Evolutionary conservation across 2,797 vertebrate species (phyloP), one percentile per base, ranked within the genome.

Genomic region (Hephaestus fuliginosus): DNA sequence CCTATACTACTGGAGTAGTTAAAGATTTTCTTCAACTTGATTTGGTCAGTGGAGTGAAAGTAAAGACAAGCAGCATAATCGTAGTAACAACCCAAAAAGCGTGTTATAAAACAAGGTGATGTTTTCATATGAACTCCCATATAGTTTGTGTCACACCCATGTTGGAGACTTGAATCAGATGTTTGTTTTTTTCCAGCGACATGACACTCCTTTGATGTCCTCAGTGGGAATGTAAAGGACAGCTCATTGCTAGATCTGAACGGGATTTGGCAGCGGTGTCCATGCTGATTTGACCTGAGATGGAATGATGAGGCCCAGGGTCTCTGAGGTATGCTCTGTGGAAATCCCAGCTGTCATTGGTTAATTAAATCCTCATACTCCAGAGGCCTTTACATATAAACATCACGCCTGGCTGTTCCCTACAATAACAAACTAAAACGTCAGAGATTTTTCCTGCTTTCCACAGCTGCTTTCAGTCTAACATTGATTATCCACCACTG

Each of bases 281-380:
- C 60, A 25, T 58, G 78, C 81, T 79, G 81, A 84, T 90, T 78
- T 88, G 78, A 86, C 85, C 75, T 78, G 56, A 73, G 76, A 79
- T 69, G 81, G 81, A 83, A 75, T 77, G 81, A 89, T 83, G 83
- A 89, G 88, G 73, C 83, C 86, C 70, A 51, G 49, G 36, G 78
- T 85, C 80, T 84, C 80, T 51, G 75, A 84, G 83, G 78, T 79
- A 74, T 84, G 67, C 73, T 81, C 44, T 80, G 55, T 81, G 73
- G 81, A 90, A 91, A 89, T 89, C 83, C 84, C 80, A 86, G 86
- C 85, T 87, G 83, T 85, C 87, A 86, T 85, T 87, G 83, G 81
- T 90, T 90, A 87, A 91, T 93, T 91, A 88, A 91, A 89, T 83
- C 73, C 56, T 83, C 62, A 71, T 78, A 88, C 88, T 88, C 84